Base-by-base conservation (phyloP, 2,888 invertebrate species). In the Lithophane ornitopus region DNA sequence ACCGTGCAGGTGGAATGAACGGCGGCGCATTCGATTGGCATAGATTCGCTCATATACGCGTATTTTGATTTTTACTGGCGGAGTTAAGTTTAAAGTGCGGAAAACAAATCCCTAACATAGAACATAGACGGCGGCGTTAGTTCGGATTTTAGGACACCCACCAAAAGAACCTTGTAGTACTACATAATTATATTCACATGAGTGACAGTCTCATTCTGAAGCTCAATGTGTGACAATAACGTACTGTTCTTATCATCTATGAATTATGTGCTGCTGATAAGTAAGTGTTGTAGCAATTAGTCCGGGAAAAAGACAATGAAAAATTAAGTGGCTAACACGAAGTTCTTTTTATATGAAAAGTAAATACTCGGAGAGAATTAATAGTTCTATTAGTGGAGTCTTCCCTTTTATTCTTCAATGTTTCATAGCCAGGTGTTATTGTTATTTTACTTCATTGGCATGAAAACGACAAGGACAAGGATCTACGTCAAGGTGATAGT, bases 351-450 rank as follows among this genome's bases (percentile, higher is more conserved):
- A 54, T 12, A n/a, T n/a, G 12, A 54, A 54, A 49, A 62, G 62
- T 28, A 72, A 59, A 39, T 73, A 74, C 41, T 63, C 22, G 3
- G 12, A 22, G 16, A 26, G 6, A 63, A 62, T 56, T 8, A 63
- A 56, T 26, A 63, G 22, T 63, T 28, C 22, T 54, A 44, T n/a
- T n/a, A 39, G 46, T 28, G 16, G 19, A 46, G 19, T 61, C 3
- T 34, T 16, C 11, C 12, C 14, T 56, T 44, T 75, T 28, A 19
- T 69, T 72, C 2, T 69, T 66, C 46, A 34, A 26, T 12, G 26
- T 12, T 2, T 70, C 19, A 62, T 3, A 19, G 22, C 16, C 28
- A 54, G 54, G 12, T 54, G n/a, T 26, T 54, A 54, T 54, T 54
- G n/a, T 54, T 12, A 54, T 54, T 54, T 70, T 28, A 14, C n/a